Base-by-base conservation (phyloP, 2,113 vertebrate species). In the Tetrao urogallus region DNA sequence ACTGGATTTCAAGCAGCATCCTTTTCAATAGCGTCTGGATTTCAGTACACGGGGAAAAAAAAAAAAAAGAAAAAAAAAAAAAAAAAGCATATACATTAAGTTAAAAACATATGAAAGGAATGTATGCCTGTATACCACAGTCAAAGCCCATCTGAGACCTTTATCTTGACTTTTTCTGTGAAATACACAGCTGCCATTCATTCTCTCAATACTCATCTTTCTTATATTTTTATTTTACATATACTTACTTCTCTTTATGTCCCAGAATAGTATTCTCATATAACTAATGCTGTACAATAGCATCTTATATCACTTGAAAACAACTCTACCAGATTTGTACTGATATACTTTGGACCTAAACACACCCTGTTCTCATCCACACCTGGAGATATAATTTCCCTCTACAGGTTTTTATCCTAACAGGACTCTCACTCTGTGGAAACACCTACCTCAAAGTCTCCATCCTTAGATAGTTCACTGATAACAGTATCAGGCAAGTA, bases 361-460 rank as follows among this genome's bases (percentile, higher is more conserved):
- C 10, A 56, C 1, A 0, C 3, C 7, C 38, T 65, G 9, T 2
- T 94, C 84, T 75, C 64, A 14, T 42, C 67, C 19, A 36, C 25
- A 67, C 3, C 8, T 57, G 14, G 32, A 57, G 7, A 25, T 34
- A 38, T 2, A 7, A 72, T 36, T 87, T 67, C 1, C 1, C 1
- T n/a, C 50, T 42, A 17, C 4, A 78, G 4, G 4, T 64, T 82
- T 8, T 2, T 38, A 8, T 79, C 75, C 11, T 57, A 38, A 32
- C 8, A 69, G 38, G 32, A 38, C 7, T 15, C 2, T 38, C 10
- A 36, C 7, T 27, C 9, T 69, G 38, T 60, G 21, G 10, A 91
- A 87, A 64, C n/a, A 25, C 1, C 13, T 42, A 0, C 3, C 77
- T 64, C 2, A 0, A 6, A 16, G 2, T 34, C 16, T 82, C 20